A percentile compares a stretch with the other conserved stretches of the same genome.
phyloP scores from a whole-genome alignment of 2,888 invertebrate species.

The Nectonema munidae region DNA sequence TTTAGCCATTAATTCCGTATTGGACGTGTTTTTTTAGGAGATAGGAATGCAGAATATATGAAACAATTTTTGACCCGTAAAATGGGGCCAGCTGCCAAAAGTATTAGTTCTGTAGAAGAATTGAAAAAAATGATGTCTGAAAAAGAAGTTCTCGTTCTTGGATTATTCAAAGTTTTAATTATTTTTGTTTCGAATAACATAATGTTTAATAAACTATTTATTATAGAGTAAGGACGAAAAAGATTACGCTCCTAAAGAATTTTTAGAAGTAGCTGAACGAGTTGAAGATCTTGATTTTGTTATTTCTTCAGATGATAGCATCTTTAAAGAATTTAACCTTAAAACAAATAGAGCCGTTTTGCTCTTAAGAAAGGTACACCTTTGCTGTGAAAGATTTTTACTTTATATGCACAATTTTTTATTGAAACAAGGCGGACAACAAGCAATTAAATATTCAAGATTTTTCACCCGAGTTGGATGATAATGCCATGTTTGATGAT shows the following conservation, averaged over 20 bases:
- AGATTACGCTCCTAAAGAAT: conserved; percentile 45
- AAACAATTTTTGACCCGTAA: conserved; percentile 75
- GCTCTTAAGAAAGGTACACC: no score
- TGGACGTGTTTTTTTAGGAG: no score
- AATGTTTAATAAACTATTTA: not conserved
- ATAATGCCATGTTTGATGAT: conserved; percentile 28
- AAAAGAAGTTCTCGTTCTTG: conserved; percentile 47
- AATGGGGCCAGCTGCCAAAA: conserved; percentile 68
- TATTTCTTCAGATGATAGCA: conserved; percentile 41
- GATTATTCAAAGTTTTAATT: conserved; percentile 36
- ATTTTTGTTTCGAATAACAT: conserved; percentile 8
- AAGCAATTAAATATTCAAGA: not conserved
- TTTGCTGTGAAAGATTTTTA: no score
- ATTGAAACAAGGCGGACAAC: conserved; percentile 2
- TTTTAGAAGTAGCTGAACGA: conserved; percentile 40
- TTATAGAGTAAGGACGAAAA: conserved; percentile 31
- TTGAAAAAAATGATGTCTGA: conserved; percentile 47
- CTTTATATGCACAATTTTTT: conserved; percentile 26
- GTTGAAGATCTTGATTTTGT: conserved; percentile 63
- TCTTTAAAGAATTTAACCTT: conserved; percentile 44
- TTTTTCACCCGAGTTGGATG: conserved; percentile 7
- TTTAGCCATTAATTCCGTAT: no score
- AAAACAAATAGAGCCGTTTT: conserved; percentile 34
- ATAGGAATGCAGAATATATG: conserved; percentile 61
- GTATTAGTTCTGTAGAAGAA: conserved; percentile 40